Evolutionary conservation across 2,113 vertebrate species (phyloP), one percentile per base, ranked within the genome.

Genomic region (Pholis gunnellus): DNA sequence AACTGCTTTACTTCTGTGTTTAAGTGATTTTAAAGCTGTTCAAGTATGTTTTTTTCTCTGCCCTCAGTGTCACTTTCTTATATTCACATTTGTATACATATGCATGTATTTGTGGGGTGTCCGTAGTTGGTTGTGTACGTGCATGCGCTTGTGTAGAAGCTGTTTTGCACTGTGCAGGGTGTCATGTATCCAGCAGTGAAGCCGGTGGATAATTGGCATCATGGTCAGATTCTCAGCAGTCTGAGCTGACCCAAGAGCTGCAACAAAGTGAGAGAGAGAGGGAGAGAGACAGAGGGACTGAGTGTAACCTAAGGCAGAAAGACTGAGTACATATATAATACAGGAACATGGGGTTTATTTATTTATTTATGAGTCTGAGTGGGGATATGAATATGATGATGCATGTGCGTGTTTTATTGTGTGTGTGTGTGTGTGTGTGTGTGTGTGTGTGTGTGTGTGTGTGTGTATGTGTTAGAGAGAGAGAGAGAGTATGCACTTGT

Each of bases 171-270:
- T 59, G 61, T 72, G 86, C 57, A 67, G 63, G 75, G 79, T 89
- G 91, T 88, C 88, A 88, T 88, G 85, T 80, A 88, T 79, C 82
- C 86, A 82, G 77, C 73, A 74, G 90, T 83, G 88, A 91, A 88
- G 57, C 88, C 10, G 75, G 74, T 48, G 67, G 90, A 93, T 93
- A 93, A 93, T 93, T 93, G 87, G 88, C 91, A 87, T 93, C 89
- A 82, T 84, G 84, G 84, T 88, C 88, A 88, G 87, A 84, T 79
- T 89, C 83, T 84, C 82, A 81, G 88, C 85, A 83, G 81, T 78
- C 75, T 86, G 72, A 70, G 85, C 72, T 94, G 92, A 94, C 91
- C 92, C 46, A 31, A 81, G 82, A 91, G 72, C 82, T 77, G 72
- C 81, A 87, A 78, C 69, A 84, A 80, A 83, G 74, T 78, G 82